A percentile compares a stretch with the other conserved stretches of the same genome.
Conservation (phyloP, 1,140 invertebrate genomes). For the Saccostrea cuccullata region DNA sequence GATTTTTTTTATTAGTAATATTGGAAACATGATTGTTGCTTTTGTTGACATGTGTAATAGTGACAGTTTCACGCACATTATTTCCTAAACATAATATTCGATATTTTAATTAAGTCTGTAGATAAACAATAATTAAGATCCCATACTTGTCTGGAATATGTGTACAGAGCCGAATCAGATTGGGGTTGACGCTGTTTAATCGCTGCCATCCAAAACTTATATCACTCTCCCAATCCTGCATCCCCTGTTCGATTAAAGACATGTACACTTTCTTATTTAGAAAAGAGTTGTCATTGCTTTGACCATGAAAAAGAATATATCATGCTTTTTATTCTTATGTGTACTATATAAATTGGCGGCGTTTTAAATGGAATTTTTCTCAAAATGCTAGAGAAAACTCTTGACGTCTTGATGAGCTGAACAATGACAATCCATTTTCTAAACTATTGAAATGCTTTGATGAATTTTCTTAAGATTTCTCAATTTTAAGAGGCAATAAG, state of each 20-base stretch:
- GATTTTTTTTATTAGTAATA: no score
- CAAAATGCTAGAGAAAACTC: no score
- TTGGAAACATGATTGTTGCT: no score
- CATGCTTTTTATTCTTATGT: no score
- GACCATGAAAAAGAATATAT: not conserved
- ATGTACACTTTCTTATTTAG: no score
- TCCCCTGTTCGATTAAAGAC: conserved; percentile 2
- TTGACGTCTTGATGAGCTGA: not conserved
- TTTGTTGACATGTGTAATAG: no score
- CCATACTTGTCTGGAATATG: conserved; percentile 38
- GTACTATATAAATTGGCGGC: no score
- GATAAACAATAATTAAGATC: not conserved
- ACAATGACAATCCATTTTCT: not conserved
- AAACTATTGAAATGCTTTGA: not conserved
- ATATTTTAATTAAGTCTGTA: no score
- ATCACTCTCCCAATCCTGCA: conserved; percentile 66
- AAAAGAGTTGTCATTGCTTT: no score
- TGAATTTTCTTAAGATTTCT: not conserved
- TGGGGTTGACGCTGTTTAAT: conserved; percentile 60
- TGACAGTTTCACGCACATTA: no score
- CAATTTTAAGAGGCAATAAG: not conserved
- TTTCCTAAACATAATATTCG: no score
- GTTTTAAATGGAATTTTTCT: no score
- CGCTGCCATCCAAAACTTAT: conserved; percentile 69
- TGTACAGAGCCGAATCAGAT: conserved; percentile 40